Conservation (phyloP, 2,888 invertebrate genomes). For the Sipunculus nudus region DNA sequence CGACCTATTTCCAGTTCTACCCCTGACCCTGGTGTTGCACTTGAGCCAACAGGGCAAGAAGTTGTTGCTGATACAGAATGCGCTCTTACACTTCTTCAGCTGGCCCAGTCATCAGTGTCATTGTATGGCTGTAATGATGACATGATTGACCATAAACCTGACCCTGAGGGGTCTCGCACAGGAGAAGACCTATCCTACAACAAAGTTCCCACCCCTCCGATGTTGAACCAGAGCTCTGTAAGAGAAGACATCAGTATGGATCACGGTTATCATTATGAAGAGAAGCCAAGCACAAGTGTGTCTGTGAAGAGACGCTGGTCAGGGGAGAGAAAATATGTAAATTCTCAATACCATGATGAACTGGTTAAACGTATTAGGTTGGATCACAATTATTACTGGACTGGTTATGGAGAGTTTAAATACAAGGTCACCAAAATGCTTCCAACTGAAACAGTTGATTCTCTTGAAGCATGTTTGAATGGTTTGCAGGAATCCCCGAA, state of each 20-base stretch:
- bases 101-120: constrained; percentile 22
- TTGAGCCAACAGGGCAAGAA: background rate
- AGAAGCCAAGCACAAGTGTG: background rate
- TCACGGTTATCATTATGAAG: too few species aligned
- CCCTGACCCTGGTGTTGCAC: too few species aligned
- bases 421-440: background rate
- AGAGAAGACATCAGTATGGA: background rate
- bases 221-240: background rate
- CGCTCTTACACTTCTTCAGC: constrained; percentile 28
- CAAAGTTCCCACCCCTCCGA: too few species aligned
- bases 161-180: background rate
- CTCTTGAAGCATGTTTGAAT: too few species aligned
- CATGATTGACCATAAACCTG: background rate
- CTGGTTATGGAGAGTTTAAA: background rate
- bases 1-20: too few species aligned
- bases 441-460: too few species aligned
- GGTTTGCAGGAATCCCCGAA: background rate
- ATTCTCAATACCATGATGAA: background rate
- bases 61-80: constrained; percentile 28
- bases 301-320: background rate
- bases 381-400: constrained; percentile 28
- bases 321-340: background rate
- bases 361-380: constrained; percentile 20
- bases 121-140: background rate
- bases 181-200: too few species aligned